These are phyloP conservation scores for Shargacucullia verbasci DNA, from an alignment of 2,888 invertebrate species.

Conservation along the genomic window DNA sequence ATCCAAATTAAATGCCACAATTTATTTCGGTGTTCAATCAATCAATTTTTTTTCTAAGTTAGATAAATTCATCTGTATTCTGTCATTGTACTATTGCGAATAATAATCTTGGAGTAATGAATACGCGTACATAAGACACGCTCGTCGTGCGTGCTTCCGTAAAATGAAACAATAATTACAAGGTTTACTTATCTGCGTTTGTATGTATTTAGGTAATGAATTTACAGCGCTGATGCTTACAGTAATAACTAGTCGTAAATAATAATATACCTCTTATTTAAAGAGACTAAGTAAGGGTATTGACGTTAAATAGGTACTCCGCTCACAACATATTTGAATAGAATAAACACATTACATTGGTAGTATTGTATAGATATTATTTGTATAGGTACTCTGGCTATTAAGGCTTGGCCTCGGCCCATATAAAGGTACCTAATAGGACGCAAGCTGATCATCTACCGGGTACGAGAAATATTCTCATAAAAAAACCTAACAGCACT, in stretches of 20 bases:
- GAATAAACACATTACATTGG: too few species aligned
- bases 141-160: conserved; percentile 44
- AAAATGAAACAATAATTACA: conserved; percentile 32
- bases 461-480: too few species aligned
- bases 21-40: not conserved
- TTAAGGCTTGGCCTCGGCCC: too few species aligned
- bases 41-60: not conserved
- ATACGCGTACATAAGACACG: conserved; percentile 35
- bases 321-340: too few species aligned
- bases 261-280: conserved; percentile 38
- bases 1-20: not conserved
- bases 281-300: conserved; percentile 46
- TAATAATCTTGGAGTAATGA: not conserved
- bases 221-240: conserved; percentile 41
- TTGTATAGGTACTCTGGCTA: too few species aligned
- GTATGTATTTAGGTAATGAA: conserved; percentile 26
- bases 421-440: too few species aligned
- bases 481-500: too few species aligned
- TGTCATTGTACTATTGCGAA: not conserved
- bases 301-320: too few species aligned
- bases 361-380: too few species aligned
- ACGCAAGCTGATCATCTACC: too few species aligned
- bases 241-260: conserved; percentile 41
- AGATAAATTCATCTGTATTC: not conserved
- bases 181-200: conserved; percentile 45